phyloP scores from a whole-genome alignment of 2,888 invertebrate genomes.

The Drosophila dives region DNA sequence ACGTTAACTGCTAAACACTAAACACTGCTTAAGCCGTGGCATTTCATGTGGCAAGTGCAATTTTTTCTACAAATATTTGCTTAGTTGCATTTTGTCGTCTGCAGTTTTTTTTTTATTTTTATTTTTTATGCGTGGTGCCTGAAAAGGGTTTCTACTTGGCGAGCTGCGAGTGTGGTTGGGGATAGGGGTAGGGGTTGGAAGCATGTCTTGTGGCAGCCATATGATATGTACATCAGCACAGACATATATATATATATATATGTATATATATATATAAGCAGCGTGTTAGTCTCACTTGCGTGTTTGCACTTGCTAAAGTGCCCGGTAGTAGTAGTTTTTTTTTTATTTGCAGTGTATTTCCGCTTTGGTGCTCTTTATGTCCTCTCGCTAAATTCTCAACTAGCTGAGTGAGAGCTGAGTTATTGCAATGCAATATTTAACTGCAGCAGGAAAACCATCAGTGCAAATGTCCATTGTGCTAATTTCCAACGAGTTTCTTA shows the following conservation, averaged over 20 bases:
- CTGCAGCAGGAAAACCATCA: neutral
- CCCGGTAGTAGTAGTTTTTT: neutral
- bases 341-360: slow-evolving; percentile 55
- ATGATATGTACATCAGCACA: neutral
- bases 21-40: neutral
- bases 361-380: slow-evolving; percentile 53
- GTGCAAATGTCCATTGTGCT: slow-evolving; percentile 12
- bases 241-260: neutral
- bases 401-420: slow-evolving; percentile 10
- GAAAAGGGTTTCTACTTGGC: neutral
- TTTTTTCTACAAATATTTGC: slow-evolving; percentile 11
- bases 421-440: slow-evolving; percentile 22
- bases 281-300: neutral
- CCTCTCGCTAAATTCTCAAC: neutral
- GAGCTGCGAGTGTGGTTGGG: neutral
- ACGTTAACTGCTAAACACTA: neutral
- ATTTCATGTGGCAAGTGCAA: neutral
- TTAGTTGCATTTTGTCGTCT: slow-evolving; percentile 20
- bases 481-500: neutral
- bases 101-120: neutral
- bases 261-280: neutral
- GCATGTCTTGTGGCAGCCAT: neutral
- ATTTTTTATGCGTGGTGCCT: neutral
- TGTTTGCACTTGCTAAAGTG: slow-evolving; percentile 21
- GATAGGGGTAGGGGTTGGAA: neutral